A percentile compares a stretch with the other conserved stretches of the same genome.
Conservation (phyloP, 2,797 vertebrate genomes). For the Enteromius anoplus region DNA sequence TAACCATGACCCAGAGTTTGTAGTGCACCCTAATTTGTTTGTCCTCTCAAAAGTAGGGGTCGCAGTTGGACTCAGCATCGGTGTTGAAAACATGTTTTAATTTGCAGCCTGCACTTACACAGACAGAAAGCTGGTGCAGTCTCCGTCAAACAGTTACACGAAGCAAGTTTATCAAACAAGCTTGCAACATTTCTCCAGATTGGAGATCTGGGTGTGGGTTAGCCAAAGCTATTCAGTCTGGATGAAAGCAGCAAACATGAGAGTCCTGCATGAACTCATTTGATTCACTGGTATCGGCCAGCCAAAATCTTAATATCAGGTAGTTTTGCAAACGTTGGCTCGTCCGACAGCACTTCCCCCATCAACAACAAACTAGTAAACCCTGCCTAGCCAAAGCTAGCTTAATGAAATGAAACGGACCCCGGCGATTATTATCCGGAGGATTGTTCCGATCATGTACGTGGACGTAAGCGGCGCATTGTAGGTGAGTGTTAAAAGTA, state of each 20-base stretch:
- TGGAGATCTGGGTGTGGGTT: conserved; percentile 22
- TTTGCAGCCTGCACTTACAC: neutral
- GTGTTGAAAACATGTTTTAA: conserved; percentile 28
- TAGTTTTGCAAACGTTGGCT: conserved; percentile 46
- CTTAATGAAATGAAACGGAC: conserved; percentile 80
- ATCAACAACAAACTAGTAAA: conserved; percentile 60
- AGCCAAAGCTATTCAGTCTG: conserved; percentile 26
- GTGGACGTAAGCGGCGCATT: conserved; percentile 72
- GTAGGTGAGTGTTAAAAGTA: conserved; percentile 72
- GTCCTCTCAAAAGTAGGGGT: conserved; percentile 36
- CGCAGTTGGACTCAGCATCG: conserved; percentile 23
- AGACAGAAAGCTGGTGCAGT: neutral
- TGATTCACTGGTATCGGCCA: conserved; percentile 23
- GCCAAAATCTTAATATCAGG: conserved; percentile 34
- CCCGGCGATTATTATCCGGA: conserved; percentile 74
- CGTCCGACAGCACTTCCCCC: conserved; percentile 73
- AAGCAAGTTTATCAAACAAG: conserved; percentile 43
- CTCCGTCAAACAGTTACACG: conserved; percentile 26
- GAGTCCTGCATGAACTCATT: conserved; percentile 34
- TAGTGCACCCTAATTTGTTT: conserved; percentile 21
- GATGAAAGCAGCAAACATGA: conserved; percentile 22
- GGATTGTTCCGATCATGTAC: conserved; percentile 81
- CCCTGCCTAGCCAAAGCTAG: conserved; percentile 75
- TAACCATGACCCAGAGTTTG: conserved; percentile 2
- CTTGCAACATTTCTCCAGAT: conserved; percentile 12